Conservation (phyloP, 2,797 vertebrate genomes). For the Petrocephalus schoutedeni region DNA sequence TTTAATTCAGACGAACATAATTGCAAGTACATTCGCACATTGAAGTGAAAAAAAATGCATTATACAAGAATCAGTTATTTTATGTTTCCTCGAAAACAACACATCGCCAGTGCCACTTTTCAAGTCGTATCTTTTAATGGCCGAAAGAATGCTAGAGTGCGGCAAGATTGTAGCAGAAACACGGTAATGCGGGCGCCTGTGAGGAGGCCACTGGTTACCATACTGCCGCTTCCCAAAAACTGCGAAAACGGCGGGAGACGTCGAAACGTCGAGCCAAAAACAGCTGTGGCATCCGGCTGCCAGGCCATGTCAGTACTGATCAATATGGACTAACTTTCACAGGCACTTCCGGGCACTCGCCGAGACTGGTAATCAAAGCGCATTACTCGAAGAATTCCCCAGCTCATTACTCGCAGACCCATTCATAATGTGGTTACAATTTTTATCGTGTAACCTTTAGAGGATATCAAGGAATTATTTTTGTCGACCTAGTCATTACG, state of each 20-base stretch:
- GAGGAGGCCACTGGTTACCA: neutral
- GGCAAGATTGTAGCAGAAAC: neutral
- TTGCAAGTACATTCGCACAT: neutral
- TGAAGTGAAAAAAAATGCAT: neutral
- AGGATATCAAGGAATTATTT: neutral
- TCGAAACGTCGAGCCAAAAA: neutral
- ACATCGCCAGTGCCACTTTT: neutral
- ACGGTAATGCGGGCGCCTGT: neutral
- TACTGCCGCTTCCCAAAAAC: neutral
- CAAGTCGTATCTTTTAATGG: neutral
- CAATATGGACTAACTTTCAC: neutral
- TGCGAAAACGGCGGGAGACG: neutral
- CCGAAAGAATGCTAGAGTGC: neutral
- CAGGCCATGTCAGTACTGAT: neutral
- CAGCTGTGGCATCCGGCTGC: neutral
- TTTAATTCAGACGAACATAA: constrained; percentile 8
- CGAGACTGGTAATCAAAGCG: neutral
- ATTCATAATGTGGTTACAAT: neutral
- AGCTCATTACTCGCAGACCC: neutral
- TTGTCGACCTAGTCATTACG: neutral
- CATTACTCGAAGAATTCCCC: neutral
- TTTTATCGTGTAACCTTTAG: neutral
- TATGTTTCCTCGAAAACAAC: neutral
- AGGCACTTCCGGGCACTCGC: neutral
- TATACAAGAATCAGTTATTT: neutral